Percentiles rank a stretch among this genome's conserved stretches.
Conservation (phyloP, 1,140 invertebrate species). For the Berghia stephanieae region DNA sequence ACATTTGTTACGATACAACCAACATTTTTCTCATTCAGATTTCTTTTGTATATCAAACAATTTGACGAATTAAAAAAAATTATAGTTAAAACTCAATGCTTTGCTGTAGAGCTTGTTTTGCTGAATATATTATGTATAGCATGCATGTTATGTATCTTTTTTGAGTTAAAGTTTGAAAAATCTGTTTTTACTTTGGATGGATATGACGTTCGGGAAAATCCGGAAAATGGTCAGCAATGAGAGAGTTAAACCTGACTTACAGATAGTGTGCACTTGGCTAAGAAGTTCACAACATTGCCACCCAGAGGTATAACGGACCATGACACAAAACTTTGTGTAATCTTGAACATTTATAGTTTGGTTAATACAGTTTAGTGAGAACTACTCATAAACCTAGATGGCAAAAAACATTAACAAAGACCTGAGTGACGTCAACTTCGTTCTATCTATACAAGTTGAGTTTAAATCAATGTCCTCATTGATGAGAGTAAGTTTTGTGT, state of each 20-base stretch:
- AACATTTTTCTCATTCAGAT: neutral
- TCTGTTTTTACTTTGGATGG: neutral
- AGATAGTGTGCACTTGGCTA: neutral
- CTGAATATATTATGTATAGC: neutral
- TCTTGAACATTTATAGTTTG: too few species aligned
- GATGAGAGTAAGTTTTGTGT: too few species aligned
- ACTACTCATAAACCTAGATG: too few species aligned
- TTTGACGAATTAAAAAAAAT: neutral
- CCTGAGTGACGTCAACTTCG: too few species aligned
- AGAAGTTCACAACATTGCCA: neutral
- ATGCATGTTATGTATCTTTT: neutral
- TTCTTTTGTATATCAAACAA: neutral
- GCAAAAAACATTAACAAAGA: too few species aligned
- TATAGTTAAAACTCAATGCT: neutral
- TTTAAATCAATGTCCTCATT: too few species aligned
- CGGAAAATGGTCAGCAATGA: too few species aligned
- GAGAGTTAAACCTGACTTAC: neutral
- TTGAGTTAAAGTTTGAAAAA: neutral
- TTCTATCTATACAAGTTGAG: too few species aligned
- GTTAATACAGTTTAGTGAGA: too few species aligned
- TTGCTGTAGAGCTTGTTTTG: neutral
- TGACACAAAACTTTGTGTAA: too few species aligned
- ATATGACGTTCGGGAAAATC: too few species aligned
- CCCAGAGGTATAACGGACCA: neutral
- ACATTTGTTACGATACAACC: neutral